These are phyloP conservation scores for Drosophila sucinea DNA, from an alignment of 1,140 invertebrate species.

Conservation along the genomic window DNA sequence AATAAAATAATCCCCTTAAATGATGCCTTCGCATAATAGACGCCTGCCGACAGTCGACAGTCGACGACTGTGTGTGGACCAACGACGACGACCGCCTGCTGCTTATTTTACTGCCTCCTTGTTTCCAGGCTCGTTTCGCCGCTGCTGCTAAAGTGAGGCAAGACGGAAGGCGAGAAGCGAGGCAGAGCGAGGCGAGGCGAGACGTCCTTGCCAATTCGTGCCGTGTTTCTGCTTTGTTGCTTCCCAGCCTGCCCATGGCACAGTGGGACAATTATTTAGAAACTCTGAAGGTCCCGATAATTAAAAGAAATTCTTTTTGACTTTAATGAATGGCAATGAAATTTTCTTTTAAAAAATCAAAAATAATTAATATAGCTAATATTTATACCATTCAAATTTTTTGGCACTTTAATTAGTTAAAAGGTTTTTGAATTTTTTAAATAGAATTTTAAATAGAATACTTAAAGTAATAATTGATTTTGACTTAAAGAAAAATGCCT, in stretches of 20 bases:
- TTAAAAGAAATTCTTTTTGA: not conserved
- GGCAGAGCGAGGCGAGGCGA: constrained; percentile 8
- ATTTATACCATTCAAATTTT: no score
- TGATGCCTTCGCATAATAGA: constrained; percentile 82
- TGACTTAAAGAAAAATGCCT: no score
- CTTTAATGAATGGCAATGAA: no score
- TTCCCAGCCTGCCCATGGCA: constrained; percentile 17
- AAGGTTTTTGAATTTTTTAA: no score
- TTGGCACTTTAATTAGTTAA: no score
- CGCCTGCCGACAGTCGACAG: constrained; percentile 39
- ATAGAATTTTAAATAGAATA: no score
- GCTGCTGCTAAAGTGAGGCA: constrained; percentile 29
- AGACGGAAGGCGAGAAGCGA: constrained; percentile 22
- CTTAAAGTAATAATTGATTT: no score
- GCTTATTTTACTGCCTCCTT: constrained; percentile 60
- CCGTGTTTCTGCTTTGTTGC: constrained; percentile 76
- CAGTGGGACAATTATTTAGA: constrained; percentile 43
- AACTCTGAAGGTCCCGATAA: not conserved
- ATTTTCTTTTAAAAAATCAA: no score
- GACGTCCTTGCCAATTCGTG: constrained; percentile 75
- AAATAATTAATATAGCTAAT: no score
- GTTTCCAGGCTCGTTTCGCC: not conserved
- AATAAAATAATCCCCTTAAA: constrained; percentile 82
- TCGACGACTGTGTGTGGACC: not conserved
- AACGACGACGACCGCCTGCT: constrained; percentile 33